These are phyloP conservation scores for Gadus macrocephalus DNA, from an alignment of 2,113 vertebrate genomes.

Conservation along the genomic window DNA sequence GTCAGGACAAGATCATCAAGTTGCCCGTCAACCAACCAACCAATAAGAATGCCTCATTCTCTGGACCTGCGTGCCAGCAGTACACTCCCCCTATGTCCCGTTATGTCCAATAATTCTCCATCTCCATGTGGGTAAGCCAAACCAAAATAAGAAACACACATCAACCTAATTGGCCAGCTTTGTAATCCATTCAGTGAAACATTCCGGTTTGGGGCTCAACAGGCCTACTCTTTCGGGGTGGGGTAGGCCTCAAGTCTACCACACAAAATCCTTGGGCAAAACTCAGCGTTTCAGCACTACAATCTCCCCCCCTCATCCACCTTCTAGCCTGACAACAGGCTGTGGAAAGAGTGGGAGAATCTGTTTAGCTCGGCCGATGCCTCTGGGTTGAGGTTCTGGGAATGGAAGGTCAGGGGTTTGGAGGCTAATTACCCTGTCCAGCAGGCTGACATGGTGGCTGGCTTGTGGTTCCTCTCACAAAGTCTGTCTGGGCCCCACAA, in stretches of 20 bases:
- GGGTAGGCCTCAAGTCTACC: conserved; percentile 50
- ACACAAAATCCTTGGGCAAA: conserved; percentile 61
- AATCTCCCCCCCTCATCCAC: conserved; percentile 47
- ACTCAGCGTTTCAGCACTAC: conserved; percentile 55
- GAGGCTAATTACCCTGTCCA: conserved; percentile 61
- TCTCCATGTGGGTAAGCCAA: conserved; percentile 27
- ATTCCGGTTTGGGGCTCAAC: conserved; percentile 42
- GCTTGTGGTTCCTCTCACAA: conserved; percentile 38
- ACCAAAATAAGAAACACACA: conserved; percentile 38
- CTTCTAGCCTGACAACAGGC: conserved; percentile 50
- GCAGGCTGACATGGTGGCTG: conserved; percentile 47
- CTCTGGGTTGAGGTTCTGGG: conserved; percentile 57
- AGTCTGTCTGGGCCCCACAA: conserved; percentile 36
- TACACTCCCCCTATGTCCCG: neutral
- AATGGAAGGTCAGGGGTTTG: conserved; percentile 55
- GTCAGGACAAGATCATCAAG: conserved; percentile 36
- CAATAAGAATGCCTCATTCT: neutral
- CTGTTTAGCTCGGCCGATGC: conserved; percentile 59
- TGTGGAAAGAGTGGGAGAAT: conserved; percentile 45
- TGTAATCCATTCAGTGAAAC: conserved; percentile 57
- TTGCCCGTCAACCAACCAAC: conserved; percentile 36
- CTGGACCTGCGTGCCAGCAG: neutral
- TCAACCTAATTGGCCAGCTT: conserved; percentile 34
- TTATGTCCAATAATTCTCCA: neutral
- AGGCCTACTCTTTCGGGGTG: conserved; percentile 38